Base-by-base conservation (phyloP, 1,140 invertebrate species). In the Marisa cornuarietis region DNA sequence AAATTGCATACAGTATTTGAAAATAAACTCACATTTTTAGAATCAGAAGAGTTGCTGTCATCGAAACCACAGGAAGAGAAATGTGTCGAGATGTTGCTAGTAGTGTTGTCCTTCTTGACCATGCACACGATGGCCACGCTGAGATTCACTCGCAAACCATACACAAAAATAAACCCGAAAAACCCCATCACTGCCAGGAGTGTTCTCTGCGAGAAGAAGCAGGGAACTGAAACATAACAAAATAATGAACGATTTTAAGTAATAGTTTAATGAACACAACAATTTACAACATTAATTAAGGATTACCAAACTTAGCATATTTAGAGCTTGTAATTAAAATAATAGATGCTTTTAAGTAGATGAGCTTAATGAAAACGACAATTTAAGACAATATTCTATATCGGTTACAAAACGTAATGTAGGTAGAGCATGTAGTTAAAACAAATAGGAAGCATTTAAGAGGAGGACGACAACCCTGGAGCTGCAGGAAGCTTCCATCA, bases 51-150 rank as follows among this genome's bases (percentile, higher is more conserved):
- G 66, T 68, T 42, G 31, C 13, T 68, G 13, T 68, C 31, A 11
- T 68, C 31, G 13, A 1, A 1, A 68, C 66, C 66, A 68, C 66
- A 68, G 20, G 16, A 42, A 42, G 31, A 66, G 62, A 24, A 6
- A 14, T 31, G 3, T 5, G 65, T 66, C 11, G 61, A 22, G 8
- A 22, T 75, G 61, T n/a, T 69, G 65, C 58, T 31, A 51, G 66
- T 72, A 24, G 63, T 51, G 78, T 54, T 66, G 20, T 79, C 71
- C 69, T 84, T 86, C 71, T 90, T 90, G 24, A 92, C 92, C 96
- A 97, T 97, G 79, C 95, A 95, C 14, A 97, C 95, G 72, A 97
- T 96, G 77, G 96, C 95, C 68, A 97, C 95, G 76, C 85, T 84
- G 22, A 97, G 92, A 91, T 97, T 97, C 9, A 96, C 95, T 52